Conservation (phyloP, 2,797 vertebrate genomes). For the Echiichthys vipera region DNA sequence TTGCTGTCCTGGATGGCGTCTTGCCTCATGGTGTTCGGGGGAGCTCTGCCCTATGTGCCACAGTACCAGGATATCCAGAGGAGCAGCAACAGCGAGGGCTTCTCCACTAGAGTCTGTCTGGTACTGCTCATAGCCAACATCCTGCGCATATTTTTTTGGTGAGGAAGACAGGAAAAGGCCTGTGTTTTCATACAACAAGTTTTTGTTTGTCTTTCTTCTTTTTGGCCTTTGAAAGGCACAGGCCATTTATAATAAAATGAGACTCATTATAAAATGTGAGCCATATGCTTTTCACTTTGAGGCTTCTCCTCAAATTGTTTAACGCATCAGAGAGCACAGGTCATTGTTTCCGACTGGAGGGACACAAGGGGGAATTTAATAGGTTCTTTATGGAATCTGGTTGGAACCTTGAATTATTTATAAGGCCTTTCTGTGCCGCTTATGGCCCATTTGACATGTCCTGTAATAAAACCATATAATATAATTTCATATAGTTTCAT, state of each 20-base stretch:
- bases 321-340: constrained; percentile 16
- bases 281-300: background rate
- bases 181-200: background rate
- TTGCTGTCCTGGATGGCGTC: constrained; percentile 85
- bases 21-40: constrained; percentile 86
- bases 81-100: constrained; percentile 84
- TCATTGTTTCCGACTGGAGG: background rate
- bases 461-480: background rate
- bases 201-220: background rate
- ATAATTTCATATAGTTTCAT: too few relatives aligned
- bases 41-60: constrained; percentile 85
- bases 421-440: background rate
- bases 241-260: constrained; percentile 1
- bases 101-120: constrained; percentile 88
- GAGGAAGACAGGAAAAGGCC: constrained; percentile 45
- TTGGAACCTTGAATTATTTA: constrained; percentile 4
- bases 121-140: constrained; percentile 89
- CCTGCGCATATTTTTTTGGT: constrained; percentile 89
- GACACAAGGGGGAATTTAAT: background rate
- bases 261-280: background rate
- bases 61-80: constrained; percentile 88
- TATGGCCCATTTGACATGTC: background rate
- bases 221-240: background rate
- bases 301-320: constrained; percentile 21
- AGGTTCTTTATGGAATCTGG: background rate